A percentile compares a stretch with the other conserved stretches of the same genome.
Evolutionary conservation across 1,140 invertebrate genomes (phyloP).

Genomic region (Tetragonula clypearis): DNA sequence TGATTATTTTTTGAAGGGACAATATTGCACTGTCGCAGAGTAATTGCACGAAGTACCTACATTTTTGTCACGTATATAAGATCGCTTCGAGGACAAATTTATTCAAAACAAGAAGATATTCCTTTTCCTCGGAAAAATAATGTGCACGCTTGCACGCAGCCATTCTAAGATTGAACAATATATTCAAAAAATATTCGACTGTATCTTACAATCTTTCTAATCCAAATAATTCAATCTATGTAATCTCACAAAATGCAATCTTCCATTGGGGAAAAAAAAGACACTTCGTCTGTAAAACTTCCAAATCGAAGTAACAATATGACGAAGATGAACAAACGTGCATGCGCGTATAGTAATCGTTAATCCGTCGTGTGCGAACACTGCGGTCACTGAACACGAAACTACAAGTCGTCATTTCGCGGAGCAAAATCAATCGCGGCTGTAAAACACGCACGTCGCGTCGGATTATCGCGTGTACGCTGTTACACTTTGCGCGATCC

Average conservation of each 20-base stretch:
- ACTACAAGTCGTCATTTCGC: not conserved
- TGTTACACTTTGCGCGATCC: conserved; percentile 2
- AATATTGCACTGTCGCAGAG: not conserved
- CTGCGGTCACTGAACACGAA: not conserved
- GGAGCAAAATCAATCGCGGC: conserved; percentile 26
- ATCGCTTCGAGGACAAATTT: not conserved
- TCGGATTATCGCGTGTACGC: conserved; percentile 2
- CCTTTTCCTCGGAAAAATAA: not conserved
- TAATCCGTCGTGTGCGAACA: not conserved
- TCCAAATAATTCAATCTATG: no score
- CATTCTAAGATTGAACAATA: not conserved
- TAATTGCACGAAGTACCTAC: not conserved
- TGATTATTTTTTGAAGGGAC: not conserved
- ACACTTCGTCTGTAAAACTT: not conserved
- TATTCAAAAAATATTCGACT: not conserved
- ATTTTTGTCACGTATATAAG: not conserved
- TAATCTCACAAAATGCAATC: no score
- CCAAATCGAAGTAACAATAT: not conserved
- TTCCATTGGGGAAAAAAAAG: not conserved
- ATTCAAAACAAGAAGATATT: not conserved
- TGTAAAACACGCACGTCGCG: not conserved
- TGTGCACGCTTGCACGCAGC: no score
- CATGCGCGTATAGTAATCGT: not conserved
- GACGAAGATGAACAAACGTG: not conserved
- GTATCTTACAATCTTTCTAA: not conserved